These are phyloP conservation scores for Ondatra zibethicus DNA, from an alignment of 2,113 vertebrate species.

Conservation along the genomic window DNA sequence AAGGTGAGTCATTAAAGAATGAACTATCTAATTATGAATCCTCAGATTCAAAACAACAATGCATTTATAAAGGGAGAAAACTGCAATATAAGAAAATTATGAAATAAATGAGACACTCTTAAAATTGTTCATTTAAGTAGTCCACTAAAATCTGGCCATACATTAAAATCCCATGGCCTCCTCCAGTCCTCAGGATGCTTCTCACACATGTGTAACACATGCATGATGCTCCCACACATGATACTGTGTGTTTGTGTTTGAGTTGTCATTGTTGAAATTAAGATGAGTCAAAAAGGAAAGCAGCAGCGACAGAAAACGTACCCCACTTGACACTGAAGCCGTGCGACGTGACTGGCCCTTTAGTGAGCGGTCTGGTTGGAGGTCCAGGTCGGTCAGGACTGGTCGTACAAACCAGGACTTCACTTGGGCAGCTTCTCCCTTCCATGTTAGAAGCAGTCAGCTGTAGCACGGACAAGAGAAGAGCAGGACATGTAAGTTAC, in stretches of 20 bases:
- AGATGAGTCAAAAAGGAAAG: neutral
- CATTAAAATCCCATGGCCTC: neutral
- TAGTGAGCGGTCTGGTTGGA: slow-evolving; percentile 91
- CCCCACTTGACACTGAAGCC: slow-evolving; percentile 96
- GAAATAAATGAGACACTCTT: neutral
- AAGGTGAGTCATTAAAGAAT: slow-evolving; percentile 38
- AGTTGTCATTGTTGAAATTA: neutral
- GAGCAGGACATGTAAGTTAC: neutral
- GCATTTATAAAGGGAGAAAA: slow-evolving; percentile 14
- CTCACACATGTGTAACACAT: neutral
- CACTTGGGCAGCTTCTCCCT: slow-evolving; percentile 96
- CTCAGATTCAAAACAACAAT: slow-evolving; percentile 21
- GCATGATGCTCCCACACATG: neutral
- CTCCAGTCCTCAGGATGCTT: neutral
- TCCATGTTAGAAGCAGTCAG: slow-evolving; percentile 96
- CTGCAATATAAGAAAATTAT: neutral
- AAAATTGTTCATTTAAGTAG: neutral
- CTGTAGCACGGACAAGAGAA: slow-evolving; percentile 84
- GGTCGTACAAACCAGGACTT: slow-evolving; percentile 96
- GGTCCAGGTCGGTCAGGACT: slow-evolving; percentile 97
- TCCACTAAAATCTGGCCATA: neutral
- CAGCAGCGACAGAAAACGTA: slow-evolving; percentile 80
- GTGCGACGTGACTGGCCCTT: slow-evolving; percentile 89
- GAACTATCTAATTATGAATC: neutral
- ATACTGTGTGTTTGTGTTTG: neutral